Evolutionary conservation across 2,888 invertebrate species (phyloP), one percentile per base, ranked within the genome.

Genomic region (Sepioteuthis lessoniana): DNA sequence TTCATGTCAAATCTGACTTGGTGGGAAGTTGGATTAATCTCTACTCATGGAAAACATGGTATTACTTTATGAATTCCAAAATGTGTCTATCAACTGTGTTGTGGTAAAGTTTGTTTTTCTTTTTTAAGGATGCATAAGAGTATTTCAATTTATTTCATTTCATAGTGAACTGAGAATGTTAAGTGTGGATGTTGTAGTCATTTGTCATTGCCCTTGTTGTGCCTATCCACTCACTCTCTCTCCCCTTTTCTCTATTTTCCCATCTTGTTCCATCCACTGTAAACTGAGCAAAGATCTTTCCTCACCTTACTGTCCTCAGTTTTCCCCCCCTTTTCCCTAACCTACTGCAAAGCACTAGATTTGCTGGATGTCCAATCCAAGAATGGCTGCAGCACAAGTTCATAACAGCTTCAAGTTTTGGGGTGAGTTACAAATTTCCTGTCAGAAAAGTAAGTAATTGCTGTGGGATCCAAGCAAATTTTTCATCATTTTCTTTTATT

Each of bases 181-280:
- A 16, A 35, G n/a, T 76, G 76, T 76, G 76, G 16, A 76, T 76
- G 76, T 76, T 76, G 10, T 76, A 16, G 10, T 76, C n/a, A 76
- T 76, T 76, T 76, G 76, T 76, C 76, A 76, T 76, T 76, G 76
- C 76, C n/a, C 76, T 76, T 76, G n/a, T 76, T 35, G n/a, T 76
- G n/a, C 19, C 76, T 76, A n/a, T 76, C 76, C 76, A 76, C 19
- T 76, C n/a, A n/a, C 76, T 76, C 76, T 19, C 28, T 4, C 31
- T 13, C 28, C 28, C 28, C 50, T 21, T 21, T 50, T 19, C 21
- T 21, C 2, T 0, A 19, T 21, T 21, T 50, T 55, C 55, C 25
- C 55, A 55, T n/a, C 76, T 35, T 76, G 13, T 10, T 76, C n/a
- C 76, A 76, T 16, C 76, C n/a, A n/a, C 16, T 76, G 76, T 76